These are phyloP conservation scores for Oxycera nigricornis DNA, from an alignment of 2,888 invertebrate genomes.

Conservation along the genomic window DNA sequence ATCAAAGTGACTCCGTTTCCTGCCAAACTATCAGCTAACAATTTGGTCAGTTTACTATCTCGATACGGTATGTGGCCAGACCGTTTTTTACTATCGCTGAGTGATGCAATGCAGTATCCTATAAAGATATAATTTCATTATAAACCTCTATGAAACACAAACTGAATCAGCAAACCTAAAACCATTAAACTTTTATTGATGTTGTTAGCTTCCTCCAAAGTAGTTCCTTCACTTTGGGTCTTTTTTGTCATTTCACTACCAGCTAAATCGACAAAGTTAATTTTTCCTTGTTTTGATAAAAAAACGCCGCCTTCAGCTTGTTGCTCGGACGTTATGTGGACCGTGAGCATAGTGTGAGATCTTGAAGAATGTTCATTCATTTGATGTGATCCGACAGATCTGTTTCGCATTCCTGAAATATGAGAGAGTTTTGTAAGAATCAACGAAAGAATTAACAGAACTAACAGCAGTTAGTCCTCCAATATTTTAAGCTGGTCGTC, in stretches of 20 bases:
- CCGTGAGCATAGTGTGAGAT: constrained; percentile 90
- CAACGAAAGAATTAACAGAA: too few species aligned
- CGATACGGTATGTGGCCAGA: constrained; percentile 91
- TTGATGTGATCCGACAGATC: constrained; percentile 87
- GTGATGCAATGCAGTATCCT: constrained; percentile 94
- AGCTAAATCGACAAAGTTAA: constrained; percentile 94
- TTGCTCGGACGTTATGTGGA: constrained; percentile 86
- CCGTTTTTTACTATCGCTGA: constrained; percentile 82
- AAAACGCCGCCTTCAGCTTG: constrained; percentile 83
- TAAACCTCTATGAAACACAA: neutral
- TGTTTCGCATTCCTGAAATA: constrained; percentile 85
- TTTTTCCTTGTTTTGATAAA: constrained; percentile 90
- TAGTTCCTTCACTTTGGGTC: constrained; percentile 86
- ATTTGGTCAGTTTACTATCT: constrained; percentile 92
- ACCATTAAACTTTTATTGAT: constrained; percentile 96
- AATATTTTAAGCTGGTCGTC: too few species aligned
- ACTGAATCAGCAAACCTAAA: constrained; percentile 68
- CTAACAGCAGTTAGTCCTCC: too few species aligned
- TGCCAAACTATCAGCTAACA: constrained; percentile 90
- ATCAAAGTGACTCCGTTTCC: constrained; percentile 94
- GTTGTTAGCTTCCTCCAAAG: constrained; percentile 92
- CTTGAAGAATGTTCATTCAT: constrained; percentile 94
- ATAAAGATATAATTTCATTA: constrained; percentile 44
- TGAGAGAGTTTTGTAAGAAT: too few species aligned
- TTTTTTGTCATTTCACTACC: constrained; percentile 97